phyloP scores from a whole-genome alignment of 2,888 invertebrate genomes.

The Flexamia atlantica region DNA sequence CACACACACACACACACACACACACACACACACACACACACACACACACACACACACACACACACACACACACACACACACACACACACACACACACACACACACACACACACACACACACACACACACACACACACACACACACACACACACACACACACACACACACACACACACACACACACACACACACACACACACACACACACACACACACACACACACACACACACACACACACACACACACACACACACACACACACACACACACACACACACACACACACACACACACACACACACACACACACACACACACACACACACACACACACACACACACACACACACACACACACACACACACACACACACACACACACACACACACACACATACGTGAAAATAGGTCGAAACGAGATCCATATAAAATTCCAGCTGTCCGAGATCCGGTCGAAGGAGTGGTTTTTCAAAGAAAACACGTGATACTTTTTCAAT shows the following conservation, averaged over 20 bases:
- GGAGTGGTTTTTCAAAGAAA: too few species aligned
- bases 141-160: constrained; percentile 61
- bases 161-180: constrained; percentile 62
- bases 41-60: constrained; percentile 69
- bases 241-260: constrained; percentile 42
- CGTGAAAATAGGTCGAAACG: too few species aligned
- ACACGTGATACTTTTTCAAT: too few species aligned
- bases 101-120: constrained; percentile 69
- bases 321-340: constrained; percentile 49
- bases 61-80: constrained; percentile 73
- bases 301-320: constrained; percentile 49
- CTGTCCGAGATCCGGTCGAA: too few species aligned
- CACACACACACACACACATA: constrained; percentile 47
- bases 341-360: constrained; percentile 49
- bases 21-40: constrained; percentile 69
- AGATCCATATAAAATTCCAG: too few species aligned
- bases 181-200: constrained; percentile 62
- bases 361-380: constrained; percentile 47
- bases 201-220: constrained; percentile 57
- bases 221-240: constrained; percentile 56
- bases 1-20: constrained; percentile 69
- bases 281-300: constrained; percentile 49
- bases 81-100: constrained; percentile 74
- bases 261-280: constrained; percentile 49
- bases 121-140: constrained; percentile 59